A percentile compares a stretch with the other conserved stretches of the same genome.
phyloP scores from a whole-genome alignment of 2,797 vertebrate genomes.

The Platyrinchus mystaceus region DNA sequence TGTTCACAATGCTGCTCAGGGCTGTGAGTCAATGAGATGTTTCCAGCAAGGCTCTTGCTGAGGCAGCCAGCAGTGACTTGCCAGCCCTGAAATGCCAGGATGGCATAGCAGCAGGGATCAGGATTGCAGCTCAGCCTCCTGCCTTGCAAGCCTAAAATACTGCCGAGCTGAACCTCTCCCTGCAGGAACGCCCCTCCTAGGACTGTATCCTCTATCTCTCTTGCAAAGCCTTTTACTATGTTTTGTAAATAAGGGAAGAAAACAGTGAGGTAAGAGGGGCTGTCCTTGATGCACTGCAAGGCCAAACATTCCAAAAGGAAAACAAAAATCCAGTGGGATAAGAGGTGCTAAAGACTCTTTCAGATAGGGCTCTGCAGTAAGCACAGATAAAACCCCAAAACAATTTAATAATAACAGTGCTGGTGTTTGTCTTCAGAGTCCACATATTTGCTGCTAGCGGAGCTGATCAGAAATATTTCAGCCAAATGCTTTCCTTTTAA shows the following conservation, averaged over 20 bases:
- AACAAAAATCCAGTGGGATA: slow-evolving; percentile 46
- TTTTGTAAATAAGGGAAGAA: slow-evolving; percentile 47
- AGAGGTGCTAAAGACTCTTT: slow-evolving; percentile 16
- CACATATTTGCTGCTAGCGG: background rate
- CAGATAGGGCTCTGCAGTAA: background rate
- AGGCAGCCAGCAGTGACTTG: no score
- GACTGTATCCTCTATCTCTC: background rate
- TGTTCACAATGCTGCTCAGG: background rate
- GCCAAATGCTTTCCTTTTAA: background rate
- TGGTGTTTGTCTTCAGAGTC: background rate
- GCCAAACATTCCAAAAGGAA: slow-evolving; percentile 50
- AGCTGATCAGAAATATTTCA: background rate
- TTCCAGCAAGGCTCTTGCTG: background rate
- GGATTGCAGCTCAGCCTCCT: background rate
- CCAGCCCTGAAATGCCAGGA: background rate
- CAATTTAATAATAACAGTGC: background rate
- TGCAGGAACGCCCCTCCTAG: background rate
- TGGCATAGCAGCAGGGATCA: background rate
- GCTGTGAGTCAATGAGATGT: background rate
- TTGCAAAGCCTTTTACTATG: slow-evolving; percentile 41
- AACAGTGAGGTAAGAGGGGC: slow-evolving; percentile 42
- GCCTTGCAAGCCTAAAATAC: background rate
- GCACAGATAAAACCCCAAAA: slow-evolving; percentile 17
- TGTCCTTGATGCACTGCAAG: slow-evolving; percentile 48
- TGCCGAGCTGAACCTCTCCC: background rate